These are phyloP conservation scores for Trachelus stipa DNA, from an alignment of 2,888 invertebrate species.

Conservation along the genomic window DNA sequence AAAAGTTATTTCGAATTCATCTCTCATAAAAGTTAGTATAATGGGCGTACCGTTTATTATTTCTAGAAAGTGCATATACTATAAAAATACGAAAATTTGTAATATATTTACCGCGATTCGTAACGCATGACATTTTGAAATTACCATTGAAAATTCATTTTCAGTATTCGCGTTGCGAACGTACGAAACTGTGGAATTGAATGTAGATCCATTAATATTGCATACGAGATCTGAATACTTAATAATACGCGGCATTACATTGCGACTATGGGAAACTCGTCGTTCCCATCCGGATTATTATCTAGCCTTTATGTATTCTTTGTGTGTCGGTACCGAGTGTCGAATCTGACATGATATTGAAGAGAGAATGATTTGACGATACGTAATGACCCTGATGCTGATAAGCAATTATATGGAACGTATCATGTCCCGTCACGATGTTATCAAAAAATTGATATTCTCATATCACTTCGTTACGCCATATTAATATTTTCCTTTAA, in stretches of 20 bases:
- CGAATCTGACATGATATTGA: not conserved
- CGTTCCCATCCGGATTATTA: not conserved
- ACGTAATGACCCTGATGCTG: not conserved
- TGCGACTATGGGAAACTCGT: not conserved
- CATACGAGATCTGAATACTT: slow-evolving; percentile 17
- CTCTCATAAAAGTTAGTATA: not conserved
- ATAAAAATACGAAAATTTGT: not conserved
- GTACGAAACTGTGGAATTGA: slow-evolving; percentile 12
- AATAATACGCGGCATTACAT: slow-evolving; percentile 13
- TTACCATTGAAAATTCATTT: not conserved
- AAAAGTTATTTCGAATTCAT: not conserved
- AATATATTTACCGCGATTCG: not conserved
- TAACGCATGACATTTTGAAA: not conserved
- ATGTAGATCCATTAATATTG: slow-evolving; percentile 5
- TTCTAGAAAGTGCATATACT: not conserved
- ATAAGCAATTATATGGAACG: not conserved
- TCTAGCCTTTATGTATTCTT: not conserved
- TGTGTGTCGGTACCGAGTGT: not conserved
- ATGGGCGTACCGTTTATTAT: not conserved
- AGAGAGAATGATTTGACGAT: not conserved
- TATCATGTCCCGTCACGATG: not conserved
- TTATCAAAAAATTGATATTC: too few relatives aligned
- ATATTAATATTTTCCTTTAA: too few relatives aligned
- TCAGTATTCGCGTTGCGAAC: not conserved
- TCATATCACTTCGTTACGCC: too few relatives aligned